Conservation (phyloP, 2,888 invertebrate species). For the Macropis europaea region DNA sequence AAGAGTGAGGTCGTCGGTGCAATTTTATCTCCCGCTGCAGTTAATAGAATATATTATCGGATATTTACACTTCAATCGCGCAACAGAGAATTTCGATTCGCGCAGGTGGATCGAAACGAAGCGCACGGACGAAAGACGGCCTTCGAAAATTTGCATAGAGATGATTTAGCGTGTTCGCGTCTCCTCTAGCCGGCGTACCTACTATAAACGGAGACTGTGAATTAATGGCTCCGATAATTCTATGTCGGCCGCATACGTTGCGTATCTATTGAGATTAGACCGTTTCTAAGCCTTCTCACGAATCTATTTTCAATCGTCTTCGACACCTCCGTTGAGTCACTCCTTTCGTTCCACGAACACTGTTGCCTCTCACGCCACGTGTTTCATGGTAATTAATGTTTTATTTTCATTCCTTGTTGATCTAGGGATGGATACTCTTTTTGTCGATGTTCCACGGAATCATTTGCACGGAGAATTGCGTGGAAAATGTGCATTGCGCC, state of each 20-base stretch:
- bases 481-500: too few relatives aligned
- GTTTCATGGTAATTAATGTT: too few relatives aligned
- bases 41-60: slow-evolving; percentile 26
- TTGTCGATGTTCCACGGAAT: too few relatives aligned
- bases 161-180: slow-evolving; percentile 27
- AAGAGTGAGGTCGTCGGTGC: too few relatives aligned
- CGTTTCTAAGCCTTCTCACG: background rate
- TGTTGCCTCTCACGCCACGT: too few relatives aligned
- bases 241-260: background rate
- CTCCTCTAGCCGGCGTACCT: slow-evolving; percentile 6
- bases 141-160: slow-evolving; percentile 38
- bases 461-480: too few relatives aligned
- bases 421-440: too few relatives aligned
- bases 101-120: background rate
- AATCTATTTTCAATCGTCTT: background rate
- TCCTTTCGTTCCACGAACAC: too few relatives aligned
- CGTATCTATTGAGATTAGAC: background rate
- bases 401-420: too few relatives aligned
- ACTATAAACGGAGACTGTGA: slow-evolving; percentile 21
- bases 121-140: slow-evolving; percentile 1
- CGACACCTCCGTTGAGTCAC: background rate
- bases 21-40: slow-evolving; percentile 15
- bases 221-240: slow-evolving; percentile 37
- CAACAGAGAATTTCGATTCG: slow-evolving; percentile 16
- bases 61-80: slow-evolving; percentile 20